These are phyloP conservation scores for Spermophilus dauricus DNA, from an alignment of 2,113 vertebrate genomes.

Conservation along the genomic window DNA sequence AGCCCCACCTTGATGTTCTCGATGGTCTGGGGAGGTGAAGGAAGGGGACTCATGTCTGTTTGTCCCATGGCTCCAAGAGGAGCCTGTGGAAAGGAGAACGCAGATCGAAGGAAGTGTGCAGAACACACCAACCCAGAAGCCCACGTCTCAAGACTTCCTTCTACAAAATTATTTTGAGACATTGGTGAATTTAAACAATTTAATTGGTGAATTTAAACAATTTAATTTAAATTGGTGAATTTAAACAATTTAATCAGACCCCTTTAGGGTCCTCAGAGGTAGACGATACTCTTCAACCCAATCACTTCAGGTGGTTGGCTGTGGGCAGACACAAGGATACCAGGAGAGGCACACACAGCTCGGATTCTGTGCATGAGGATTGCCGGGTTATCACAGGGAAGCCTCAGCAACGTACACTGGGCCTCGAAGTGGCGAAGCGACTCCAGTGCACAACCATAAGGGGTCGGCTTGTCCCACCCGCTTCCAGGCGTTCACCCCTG, in stretches of 20 bases:
- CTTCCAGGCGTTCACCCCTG: not conserved
- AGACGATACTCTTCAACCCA: not conserved
- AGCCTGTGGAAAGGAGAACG: not conserved
- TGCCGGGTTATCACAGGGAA: rapidly evolving
- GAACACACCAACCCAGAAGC: not conserved
- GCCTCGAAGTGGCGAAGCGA: not conserved
- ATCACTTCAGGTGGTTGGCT: not conserved
- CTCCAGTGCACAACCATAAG: not conserved
- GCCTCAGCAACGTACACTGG: not conserved
- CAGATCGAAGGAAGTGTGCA: not conserved
- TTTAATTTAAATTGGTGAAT: too few relatives aligned
- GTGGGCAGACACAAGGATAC: not conserved
- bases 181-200: not conserved
- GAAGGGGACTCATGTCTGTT: not conserved
- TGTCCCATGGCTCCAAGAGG: not conserved
- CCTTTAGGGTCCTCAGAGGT: too few relatives aligned
- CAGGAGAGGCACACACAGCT: not conserved
- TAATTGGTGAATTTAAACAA: too few relatives aligned
- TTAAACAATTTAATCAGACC: too few relatives aligned
- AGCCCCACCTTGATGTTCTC: conserved; percentile 98
- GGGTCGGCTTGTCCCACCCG: not conserved
- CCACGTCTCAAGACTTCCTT: conserved; percentile 6
- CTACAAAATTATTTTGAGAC: conserved; percentile 9
- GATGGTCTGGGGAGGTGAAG: conserved; percentile 90
- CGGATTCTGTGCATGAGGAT: rapidly evolving